Base-by-base conservation (phyloP, 2,797 vertebrate species). In the Apogon hyalosoma region DNA sequence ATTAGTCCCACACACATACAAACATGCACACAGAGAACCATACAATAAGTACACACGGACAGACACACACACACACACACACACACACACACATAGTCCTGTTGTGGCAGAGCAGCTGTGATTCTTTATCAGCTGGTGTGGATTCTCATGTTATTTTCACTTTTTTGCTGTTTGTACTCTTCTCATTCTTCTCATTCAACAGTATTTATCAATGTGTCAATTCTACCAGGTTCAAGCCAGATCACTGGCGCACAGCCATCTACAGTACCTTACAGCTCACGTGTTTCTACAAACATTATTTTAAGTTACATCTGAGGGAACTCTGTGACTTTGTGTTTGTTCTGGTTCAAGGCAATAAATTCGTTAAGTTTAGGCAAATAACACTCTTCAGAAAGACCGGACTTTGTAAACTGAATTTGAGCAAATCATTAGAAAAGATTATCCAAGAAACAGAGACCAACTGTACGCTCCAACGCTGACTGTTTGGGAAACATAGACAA, bases 151-250 rank as follows among this genome's bases (percentile, higher is more conserved):
- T 79, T 84, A 85, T 68, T 71, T 58, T 49, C 21, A 36, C 36
- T 73, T 38, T 82, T 64, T 61, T 71, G 75, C 45, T 73, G 19
- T 80, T 59, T 65, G 21, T 76, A 63, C 47, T 67, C 50, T 72
- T 65, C 84, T 83, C 60, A 62, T 69, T 69, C 39, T 59, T 39
- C 45, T 60, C 60, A 79, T 72, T 58, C 46, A 57, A 73, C 69
- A 87, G 89, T 91, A 78, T 93, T 88, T 83, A 63, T 68, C 63
- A 47, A 75, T 57, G 47, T 78, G 53, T 57, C 75, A 86, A 77
- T 70, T 77, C 81, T 84, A 86, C 91, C 85, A 78, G 83, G 79
- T 90, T 90, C 80, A 88, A 52, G 15, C 92, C 90, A 88, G 77
- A 82, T 87, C 78, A 79, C 80, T 60, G 61, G 87, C 77, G 59